Evolutionary conservation across 1,140 invertebrate genomes (phyloP).

Genomic region (Lordiphosa stackelbergi): DNA sequence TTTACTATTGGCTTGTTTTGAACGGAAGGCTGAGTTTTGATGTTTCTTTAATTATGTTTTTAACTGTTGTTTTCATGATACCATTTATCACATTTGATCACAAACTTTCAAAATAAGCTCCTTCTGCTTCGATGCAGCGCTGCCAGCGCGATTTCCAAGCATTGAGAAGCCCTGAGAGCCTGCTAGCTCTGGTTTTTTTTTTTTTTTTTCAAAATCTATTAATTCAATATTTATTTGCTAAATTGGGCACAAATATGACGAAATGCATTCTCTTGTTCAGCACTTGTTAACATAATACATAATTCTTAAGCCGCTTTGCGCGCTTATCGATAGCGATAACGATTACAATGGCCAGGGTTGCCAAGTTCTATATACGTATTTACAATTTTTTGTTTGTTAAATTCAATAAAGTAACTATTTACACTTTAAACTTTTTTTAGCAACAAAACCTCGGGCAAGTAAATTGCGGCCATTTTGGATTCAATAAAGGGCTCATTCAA

Average conservation of each 20-base stretch:
- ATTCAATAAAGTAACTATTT: background rate
- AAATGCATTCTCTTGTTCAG: background rate
- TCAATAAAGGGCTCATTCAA: slow-evolving; percentile 57
- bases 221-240: background rate
- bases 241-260: no score
- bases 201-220: background rate
- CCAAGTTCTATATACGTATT: background rate
- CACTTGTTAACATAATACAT: background rate
- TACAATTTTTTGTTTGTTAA: no score
- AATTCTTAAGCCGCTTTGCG: background rate
- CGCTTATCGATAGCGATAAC: slow-evolving; percentile 34
- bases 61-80: no score
- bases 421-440: slow-evolving; percentile 49
- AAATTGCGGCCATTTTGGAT: slow-evolving; percentile 50
- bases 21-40: no score
- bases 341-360: background rate
- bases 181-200: no score
- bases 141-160: no score
- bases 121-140: no score
- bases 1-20: no score
- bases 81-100: no score
- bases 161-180: no score
- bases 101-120: no score
- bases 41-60: no score
- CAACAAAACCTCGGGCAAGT: slow-evolving; percentile 64